Evolutionary conservation across 1,140 invertebrate genomes (phyloP), one percentile per base, ranked within the genome.

Genomic region (Drosophila dunni): DNA sequence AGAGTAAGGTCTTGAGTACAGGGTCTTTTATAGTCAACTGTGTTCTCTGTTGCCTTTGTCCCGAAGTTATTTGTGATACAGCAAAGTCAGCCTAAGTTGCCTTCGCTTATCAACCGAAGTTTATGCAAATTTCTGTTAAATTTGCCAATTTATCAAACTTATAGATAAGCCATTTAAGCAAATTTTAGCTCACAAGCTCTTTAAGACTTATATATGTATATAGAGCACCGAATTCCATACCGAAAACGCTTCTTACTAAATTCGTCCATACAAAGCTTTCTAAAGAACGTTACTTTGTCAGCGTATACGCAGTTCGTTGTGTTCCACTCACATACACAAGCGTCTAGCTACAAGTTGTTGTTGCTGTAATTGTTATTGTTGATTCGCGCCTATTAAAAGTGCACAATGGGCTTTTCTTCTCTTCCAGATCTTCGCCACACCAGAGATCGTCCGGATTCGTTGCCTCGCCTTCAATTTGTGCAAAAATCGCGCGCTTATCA

Each of bases 341-440:
- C n/a, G 33, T 11, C 48, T 33, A 51, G 24, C 6, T 51, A 24
- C 36, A 4, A 10, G 0, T 56, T 20, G 40, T 40, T 17, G n/a
- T 50, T 40, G 24, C 8, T 13, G 17, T 48, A 60, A 45, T 44
- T 44, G 33, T 36, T 62, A 10, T 56, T 40, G 42, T 17, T 53
- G 60, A 54, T 63, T 70, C 42, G 50, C 60, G 61, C 48, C 67
- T 68, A 73, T 68, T 73, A 53, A 54, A 68, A 68, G 34, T 68
- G 64, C 70, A 73, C 70, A 73, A 68, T 73, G 54, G 70, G 20
- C 20, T 33, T 1, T 33, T 4, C 62, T 40, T 10, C 13, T 24
- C 61, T 36, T 17, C 48, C 24, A 29, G 24, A 29, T 29, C 24
- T 29, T 6, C 24, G 24, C 24, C 24, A 29, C 24, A 29, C 24